phyloP scores from a whole-genome alignment of 2,113 vertebrate species.

The Alligator mississippiensis region DNA sequence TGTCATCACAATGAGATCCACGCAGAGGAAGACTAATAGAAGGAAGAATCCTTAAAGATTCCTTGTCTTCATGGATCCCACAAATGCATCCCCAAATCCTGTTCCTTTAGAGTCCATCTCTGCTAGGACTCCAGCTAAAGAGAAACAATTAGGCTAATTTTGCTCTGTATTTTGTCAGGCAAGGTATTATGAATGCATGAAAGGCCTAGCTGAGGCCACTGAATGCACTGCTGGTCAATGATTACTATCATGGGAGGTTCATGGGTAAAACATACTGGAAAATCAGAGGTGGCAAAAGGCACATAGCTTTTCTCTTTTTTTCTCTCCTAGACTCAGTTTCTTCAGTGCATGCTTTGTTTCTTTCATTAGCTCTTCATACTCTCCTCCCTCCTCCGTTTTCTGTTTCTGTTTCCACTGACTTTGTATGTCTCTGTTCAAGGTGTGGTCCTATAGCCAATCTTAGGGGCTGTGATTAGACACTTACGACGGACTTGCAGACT shows the following conservation, averaged over 20 bases:
- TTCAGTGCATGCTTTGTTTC: not conserved
- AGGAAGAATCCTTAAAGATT: not conserved
- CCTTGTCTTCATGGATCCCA: not conserved
- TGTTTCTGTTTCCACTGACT: not conserved
- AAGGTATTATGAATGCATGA: not conserved
- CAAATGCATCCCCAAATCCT: not conserved
- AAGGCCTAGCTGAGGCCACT: not conserved
- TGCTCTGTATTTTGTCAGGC: not conserved
- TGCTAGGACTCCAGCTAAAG: not conserved
- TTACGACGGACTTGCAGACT: accelerated
- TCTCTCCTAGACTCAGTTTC: not conserved
- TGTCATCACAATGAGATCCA: not conserved
- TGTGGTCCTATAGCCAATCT: accelerated
- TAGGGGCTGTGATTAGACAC: accelerated
- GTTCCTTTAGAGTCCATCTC: not conserved
- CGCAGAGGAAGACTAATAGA: not conserved
- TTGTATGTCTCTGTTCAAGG: not conserved
- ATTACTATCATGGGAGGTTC: not conserved
- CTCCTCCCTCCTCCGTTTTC: not conserved
- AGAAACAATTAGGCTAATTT: not conserved
- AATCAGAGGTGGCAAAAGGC: not conserved
- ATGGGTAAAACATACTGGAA: not conserved
- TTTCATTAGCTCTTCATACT: not conserved
- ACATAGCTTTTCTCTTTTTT: not conserved
- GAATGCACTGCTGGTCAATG: not conserved